Evolutionary conservation across 2,113 vertebrate species (phyloP), one percentile per base, ranked within the genome.

Genomic region (Oncorhynchus kisutch): DNA sequence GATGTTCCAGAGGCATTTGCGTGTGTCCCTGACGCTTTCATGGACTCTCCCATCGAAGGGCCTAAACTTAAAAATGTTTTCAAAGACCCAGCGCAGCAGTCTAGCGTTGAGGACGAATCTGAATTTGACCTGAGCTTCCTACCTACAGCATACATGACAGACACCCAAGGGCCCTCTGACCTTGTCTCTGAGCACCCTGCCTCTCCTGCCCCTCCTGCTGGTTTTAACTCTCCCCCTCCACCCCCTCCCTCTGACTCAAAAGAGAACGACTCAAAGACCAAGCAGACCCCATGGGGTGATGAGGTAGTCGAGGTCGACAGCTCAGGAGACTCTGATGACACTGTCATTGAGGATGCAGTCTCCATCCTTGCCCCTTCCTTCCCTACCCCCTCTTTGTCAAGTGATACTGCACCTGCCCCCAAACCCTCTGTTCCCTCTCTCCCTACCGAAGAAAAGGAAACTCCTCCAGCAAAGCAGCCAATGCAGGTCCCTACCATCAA

Each of bases 301-400:
- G 91, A 94, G 80, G 78, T 71, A 22, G 77, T 80, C 13, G 39
- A 45, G 11, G 39, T 45, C 9, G 96, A 96, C 67, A 97, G 96
- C 81, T 97, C 96, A 25, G 95, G 94, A 12, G 96, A 96, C 22
- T 97, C 96, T 0, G 96, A 96, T 22, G 95, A 96, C 78, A 96
- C 95, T 0, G 94, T 97, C 7, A 95, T 95, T 83, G 96, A 96
- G 84, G 95, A 95, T n/a, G 74, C 88, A 16, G 65, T 81, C 0
- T 49, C 60, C 20, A 71, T 69, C 39, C 39, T 12, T 45, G 39
- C 39, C 9, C 39, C 39, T 9, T 11, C 39, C 39, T 11, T 45
- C 39, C 39, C 78, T 74, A 76, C 72, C 72, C 1, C 39, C 18
- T 51, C 29, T 8, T 11, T 67, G 78, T 81, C 79, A 66, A 74